Conservation (phyloP, 2,113 vertebrate species). For the Struthio camelus region DNA sequence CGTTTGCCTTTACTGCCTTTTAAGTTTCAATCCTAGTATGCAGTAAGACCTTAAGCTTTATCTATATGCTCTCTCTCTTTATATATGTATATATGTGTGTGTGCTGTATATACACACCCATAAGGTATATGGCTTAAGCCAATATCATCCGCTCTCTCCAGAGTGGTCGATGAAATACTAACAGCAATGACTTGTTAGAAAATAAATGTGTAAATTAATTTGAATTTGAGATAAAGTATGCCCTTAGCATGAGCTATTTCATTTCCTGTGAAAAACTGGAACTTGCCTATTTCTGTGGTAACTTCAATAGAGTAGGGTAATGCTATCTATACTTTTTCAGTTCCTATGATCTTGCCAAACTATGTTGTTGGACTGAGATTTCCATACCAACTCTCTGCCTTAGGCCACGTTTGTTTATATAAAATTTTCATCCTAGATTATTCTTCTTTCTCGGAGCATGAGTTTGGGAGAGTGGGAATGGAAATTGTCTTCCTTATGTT, state of each 20-base stretch:
- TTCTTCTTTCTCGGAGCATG: not conserved
- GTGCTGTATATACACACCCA: not conserved
- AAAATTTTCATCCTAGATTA: not conserved
- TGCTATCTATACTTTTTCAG: not conserved
- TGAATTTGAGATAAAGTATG: not conserved
- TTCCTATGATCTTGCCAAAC: not conserved
- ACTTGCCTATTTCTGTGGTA: not conserved
- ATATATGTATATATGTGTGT: too few species aligned
- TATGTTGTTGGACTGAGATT: not conserved
- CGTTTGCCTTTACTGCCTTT: not conserved
- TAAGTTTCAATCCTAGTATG: not conserved
- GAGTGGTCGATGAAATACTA: not conserved
- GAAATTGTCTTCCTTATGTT: not conserved
- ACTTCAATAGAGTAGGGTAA: not conserved
- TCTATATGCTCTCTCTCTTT: too few species aligned
- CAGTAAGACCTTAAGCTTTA: not conserved
- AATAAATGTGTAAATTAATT: not conserved
- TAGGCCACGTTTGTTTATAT: not conserved
- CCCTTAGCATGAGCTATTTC: not conserved
- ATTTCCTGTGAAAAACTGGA: not conserved
- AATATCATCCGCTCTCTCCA: too few species aligned
- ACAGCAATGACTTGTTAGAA: not conserved
- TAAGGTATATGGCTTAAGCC: not conserved
- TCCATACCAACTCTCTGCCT: not conserved
- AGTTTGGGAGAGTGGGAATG: not conserved